These are phyloP conservation scores for Napeogenes inachia DNA, from an alignment of 2,888 invertebrate species.

Conservation along the genomic window DNA sequence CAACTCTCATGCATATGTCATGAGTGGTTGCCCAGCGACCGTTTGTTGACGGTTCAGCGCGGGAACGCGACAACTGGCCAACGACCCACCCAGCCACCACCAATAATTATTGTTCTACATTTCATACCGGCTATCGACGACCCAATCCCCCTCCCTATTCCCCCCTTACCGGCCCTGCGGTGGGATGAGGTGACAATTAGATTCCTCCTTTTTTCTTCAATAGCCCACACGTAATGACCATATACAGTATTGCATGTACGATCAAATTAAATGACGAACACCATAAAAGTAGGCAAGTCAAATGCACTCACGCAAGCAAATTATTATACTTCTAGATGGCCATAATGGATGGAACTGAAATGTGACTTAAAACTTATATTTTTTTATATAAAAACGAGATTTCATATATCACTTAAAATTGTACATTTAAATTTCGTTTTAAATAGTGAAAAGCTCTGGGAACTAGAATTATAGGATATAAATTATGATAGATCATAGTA, in stretches of 20 bases:
- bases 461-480: no score
- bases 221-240: constrained; percentile 46
- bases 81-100: constrained; percentile 49
- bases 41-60: constrained; percentile 73
- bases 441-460: no score
- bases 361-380: no score
- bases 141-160: constrained; percentile 32
- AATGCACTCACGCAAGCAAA: constrained; percentile 53
- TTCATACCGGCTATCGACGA: constrained; percentile 59
- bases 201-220: constrained; percentile 58
- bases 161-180: constrained; percentile 37
- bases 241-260: constrained; percentile 60
- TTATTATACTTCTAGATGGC: background rate
- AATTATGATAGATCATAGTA: no score
- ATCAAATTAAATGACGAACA: constrained; percentile 66
- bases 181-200: constrained; percentile 73
- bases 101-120: constrained; percentile 73
- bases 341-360: no score
- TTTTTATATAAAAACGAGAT: no score
- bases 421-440: no score
- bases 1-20: constrained; percentile 76
- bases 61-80: constrained; percentile 65
- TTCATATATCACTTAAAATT: no score
- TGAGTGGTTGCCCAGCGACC: constrained; percentile 75
- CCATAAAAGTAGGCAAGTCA: constrained; percentile 61